Evolutionary conservation across 2,113 vertebrate species (phyloP).

Genomic region (Xiphophorus hellerii): DNA sequence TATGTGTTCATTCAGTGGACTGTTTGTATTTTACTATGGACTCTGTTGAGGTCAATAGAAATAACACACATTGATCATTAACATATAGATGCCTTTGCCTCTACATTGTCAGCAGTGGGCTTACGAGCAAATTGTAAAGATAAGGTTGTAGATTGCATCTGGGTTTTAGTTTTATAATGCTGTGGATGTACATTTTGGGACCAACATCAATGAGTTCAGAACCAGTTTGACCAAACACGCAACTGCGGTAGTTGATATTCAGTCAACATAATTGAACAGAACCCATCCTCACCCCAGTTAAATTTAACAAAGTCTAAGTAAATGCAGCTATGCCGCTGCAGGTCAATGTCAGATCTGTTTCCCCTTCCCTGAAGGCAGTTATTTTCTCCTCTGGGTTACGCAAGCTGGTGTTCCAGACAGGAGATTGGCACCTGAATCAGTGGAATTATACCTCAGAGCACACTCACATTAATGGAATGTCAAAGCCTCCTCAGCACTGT

Average conservation of each 20-base stretch:
- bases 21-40: conserved; percentile 60
- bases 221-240: conserved; percentile 32
- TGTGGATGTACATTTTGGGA: conserved; percentile 10
- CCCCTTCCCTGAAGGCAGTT: conserved; percentile 40
- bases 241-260: conserved; percentile 46
- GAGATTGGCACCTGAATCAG: conserved; percentile 68
- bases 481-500: conserved; percentile 57
- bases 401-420: conserved; percentile 52
- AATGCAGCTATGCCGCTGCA: conserved; percentile 41
- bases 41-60: conserved; percentile 75
- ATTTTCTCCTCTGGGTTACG: conserved; percentile 46
- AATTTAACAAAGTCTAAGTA: conserved; percentile 61
- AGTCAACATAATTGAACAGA: conserved; percentile 50
- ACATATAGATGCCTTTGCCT: conserved; percentile 78
- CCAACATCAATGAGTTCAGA: background rate
- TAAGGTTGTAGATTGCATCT: conserved; percentile 9
- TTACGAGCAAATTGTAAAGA: conserved; percentile 14
- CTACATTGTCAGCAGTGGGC: conserved; percentile 18
- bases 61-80: conserved; percentile 72
- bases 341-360: conserved; percentile 62
- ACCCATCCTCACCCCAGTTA: conserved; percentile 39
- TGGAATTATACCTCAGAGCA: conserved; percentile 69
- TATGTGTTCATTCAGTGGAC: conserved; percentile 66
- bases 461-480: conserved; percentile 66
- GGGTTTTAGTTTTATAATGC: conserved; percentile 15